A percentile compares a stretch with the other conserved stretches of the same genome.
These are phyloP conservation scores for Haemorhous mexicanus DNA, from an alignment of 2,113 vertebrate species.

Conservation along the genomic window DNA sequence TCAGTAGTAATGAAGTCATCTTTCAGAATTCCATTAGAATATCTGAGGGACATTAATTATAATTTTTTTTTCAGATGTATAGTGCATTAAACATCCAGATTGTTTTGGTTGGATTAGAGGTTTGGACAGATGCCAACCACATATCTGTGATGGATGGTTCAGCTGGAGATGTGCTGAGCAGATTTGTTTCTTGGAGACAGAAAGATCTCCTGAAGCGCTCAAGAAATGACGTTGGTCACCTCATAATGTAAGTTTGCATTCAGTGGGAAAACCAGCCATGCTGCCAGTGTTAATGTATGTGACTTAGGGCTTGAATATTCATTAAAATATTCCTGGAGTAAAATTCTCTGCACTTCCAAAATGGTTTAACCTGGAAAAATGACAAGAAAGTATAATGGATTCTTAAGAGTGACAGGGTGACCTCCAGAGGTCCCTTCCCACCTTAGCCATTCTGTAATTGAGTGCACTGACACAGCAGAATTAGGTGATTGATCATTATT, in stretches of 20 bases:
- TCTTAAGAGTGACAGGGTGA: not conserved
- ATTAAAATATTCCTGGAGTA: not conserved
- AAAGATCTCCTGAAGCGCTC: slow-evolving; percentile 28
- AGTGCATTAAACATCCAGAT: slow-evolving; percentile 81
- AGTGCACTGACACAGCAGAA: not conserved
- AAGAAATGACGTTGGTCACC: slow-evolving; percentile 77
- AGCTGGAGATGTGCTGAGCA: slow-evolving; percentile 73
- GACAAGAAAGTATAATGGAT: not conserved
- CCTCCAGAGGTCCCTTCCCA: not conserved
- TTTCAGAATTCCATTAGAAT: not conserved
- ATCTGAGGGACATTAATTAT: not conserved
- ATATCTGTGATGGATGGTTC: slow-evolving; percentile 64
- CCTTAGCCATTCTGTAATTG: not conserved
- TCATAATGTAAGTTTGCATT: slow-evolving; percentile 78
- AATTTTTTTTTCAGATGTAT: slow-evolving; percentile 72
- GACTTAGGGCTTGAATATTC: not conserved
- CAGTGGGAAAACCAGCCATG: not conserved
- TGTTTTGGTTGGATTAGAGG: slow-evolving; percentile 79
- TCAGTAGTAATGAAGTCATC: not conserved
- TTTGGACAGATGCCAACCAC: slow-evolving; percentile 76
- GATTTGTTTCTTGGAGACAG: slow-evolving; percentile 81
- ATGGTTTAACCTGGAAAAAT: not conserved
- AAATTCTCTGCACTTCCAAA: not conserved
- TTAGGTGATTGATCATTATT: not conserved
- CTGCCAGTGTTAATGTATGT: not conserved